Conservation (phyloP, 2,797 vertebrate species). For the Tapera naevia region DNA sequence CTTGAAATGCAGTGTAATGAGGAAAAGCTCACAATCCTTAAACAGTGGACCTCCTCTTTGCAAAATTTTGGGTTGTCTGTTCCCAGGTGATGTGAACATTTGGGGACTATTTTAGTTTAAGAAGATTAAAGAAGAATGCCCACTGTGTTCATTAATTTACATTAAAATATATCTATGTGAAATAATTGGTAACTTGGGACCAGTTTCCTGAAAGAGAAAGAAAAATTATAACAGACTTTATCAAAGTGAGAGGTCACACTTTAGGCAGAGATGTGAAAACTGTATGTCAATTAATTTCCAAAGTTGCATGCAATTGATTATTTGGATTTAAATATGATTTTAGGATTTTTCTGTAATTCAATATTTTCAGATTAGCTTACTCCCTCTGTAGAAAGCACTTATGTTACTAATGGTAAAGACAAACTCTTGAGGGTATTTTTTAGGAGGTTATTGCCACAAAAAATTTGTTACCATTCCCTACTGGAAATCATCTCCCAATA, state of each 20-base stretch:
- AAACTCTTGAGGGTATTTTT: neutral
- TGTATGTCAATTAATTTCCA: neutral
- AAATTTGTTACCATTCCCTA: neutral
- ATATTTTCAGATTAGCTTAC: neutral
- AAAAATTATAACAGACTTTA: neutral
- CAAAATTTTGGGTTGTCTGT: neutral
- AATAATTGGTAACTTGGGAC: neutral
- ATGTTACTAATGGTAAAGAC: neutral
- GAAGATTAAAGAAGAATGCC: neutral
- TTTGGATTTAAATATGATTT: neutral
- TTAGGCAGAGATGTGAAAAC: neutral
- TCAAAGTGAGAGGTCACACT: neutral
- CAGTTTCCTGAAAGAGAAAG: neutral
- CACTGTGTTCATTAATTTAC: neutral
- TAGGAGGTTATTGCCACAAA: neutral
- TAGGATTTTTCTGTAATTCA: neutral
- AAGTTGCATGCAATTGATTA: neutral
- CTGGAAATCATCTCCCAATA: neutral
- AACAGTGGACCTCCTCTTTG: neutral
- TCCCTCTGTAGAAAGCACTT: fast-evolving
- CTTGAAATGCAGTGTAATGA: neutral
- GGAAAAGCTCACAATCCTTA: neutral
- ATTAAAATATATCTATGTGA: neutral
- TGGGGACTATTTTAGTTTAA: neutral
- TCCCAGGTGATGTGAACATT: neutral